Base-by-base conservation (phyloP, 1,140 invertebrate genomes). In the Stratiolaelaps scimitus region DNA sequence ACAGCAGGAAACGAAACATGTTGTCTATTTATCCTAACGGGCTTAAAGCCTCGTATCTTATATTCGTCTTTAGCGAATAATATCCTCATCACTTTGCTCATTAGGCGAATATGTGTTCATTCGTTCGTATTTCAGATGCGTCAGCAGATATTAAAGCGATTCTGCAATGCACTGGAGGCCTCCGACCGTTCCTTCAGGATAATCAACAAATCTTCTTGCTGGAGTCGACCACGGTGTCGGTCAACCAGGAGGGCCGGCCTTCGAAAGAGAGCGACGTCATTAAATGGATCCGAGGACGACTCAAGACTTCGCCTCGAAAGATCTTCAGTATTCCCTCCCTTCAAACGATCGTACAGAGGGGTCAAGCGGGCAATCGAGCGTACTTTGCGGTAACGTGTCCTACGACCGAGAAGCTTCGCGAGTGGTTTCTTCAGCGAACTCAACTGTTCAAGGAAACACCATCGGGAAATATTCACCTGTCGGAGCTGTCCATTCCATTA, bases 391-490 rank as follows among this genome's bases (percentile, higher is more conserved):
- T 60, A 15, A 60, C 53, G 15, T 60, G 53, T 10, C 53, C 53
- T n/a, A 60, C 53, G 1, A 2, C 26, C 15, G 53, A 60, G 4
- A 60, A 34, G 10, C 53, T 60, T 15, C 53, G 34, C 15, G 53
- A 60, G 20, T 60, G 53, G 53, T 60, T 60, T 23, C 53, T 60
- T 4, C 53, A 60, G 53, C 26, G 53, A 26, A 60, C 53, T 4
- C 53, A 60, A 60, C 26, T 60, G 17, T 60, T 60, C 53, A 60
- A 60, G 34, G 53, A 60, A 23, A 60, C 53, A 29, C 53, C 53
- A 23, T 26, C 15, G 20, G 53, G 53, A 2, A 60, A 60, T 60
- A 34, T 60, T 15, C 26, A 26, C 2, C 53, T 60, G 2, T 15
- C 20, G 23, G 53, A 60, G 17, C 17, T 15, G 13, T 34, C 15